Evolutionary conservation across 2,113 vertebrate genomes (phyloP).

Genomic region (Nyctereutes procyonoides): DNA sequence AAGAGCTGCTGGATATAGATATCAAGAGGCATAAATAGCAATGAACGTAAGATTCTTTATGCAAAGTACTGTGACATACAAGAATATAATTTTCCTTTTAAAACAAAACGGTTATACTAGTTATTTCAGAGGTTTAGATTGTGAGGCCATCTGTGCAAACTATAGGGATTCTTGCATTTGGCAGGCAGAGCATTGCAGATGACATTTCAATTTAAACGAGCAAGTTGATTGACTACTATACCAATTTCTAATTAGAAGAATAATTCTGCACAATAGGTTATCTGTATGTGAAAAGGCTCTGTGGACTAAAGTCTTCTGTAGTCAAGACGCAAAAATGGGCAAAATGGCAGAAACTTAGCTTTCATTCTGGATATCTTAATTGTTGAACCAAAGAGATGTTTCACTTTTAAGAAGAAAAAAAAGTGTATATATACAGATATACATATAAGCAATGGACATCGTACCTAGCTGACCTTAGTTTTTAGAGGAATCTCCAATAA

Average conservation of each 20-base stretch:
- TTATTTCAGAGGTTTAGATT: constrained; percentile 86
- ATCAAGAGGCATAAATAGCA: constrained; percentile 79
- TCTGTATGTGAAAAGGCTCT: constrained; percentile 84
- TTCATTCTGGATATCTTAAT: constrained; percentile 80
- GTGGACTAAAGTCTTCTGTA: constrained; percentile 82
- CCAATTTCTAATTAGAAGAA: constrained; percentile 86
- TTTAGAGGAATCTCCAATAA: constrained; percentile 76
- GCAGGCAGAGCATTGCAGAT: constrained; percentile 89
- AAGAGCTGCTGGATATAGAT: constrained; percentile 55
- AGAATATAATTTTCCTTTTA: constrained; percentile 83
- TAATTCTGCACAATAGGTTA: constrained; percentile 86
- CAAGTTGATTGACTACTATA: constrained; percentile 87
- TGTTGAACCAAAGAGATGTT: constrained; percentile 80
- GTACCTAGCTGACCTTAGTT: constrained; percentile 78
- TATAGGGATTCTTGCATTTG: constrained; percentile 87
- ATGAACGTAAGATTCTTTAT: constrained; percentile 84
- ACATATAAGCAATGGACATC: constrained; percentile 62
- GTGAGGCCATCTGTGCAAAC: constrained; percentile 89
- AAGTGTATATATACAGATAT: constrained; percentile 52
- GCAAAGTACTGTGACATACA: constrained; percentile 81
- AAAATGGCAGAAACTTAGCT: constrained; percentile 82
- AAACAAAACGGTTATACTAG: constrained; percentile 83
- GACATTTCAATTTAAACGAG: constrained; percentile 91
- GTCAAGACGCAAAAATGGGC: constrained; percentile 80
- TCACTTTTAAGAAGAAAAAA: constrained; percentile 82